These are phyloP conservation scores for Lacanobia wlatinum DNA, from an alignment of 2,888 invertebrate species.

Conservation along the genomic window DNA sequence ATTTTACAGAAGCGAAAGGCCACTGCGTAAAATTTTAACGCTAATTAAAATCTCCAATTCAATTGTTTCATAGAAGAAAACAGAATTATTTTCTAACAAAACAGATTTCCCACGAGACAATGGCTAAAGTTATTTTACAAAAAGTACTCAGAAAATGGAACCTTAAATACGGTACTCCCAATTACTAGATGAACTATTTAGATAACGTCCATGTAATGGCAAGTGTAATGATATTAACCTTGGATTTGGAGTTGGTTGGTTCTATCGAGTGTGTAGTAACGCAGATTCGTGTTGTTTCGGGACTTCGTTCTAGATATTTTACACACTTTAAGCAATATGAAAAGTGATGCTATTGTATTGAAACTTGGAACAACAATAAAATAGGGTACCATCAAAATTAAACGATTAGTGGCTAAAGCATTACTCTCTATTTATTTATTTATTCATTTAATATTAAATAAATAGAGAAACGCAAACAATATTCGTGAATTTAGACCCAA, in stretches of 20 bases:
- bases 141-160: constrained; percentile 33
- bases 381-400: background rate
- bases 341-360: background rate
- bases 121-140: constrained; percentile 37
- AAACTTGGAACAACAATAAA: background rate
- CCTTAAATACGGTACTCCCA: constrained; percentile 38
- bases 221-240: constrained; percentile 33
- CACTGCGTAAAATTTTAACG: constrained; percentile 8
- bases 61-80: constrained; percentile 23
- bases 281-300: constrained; percentile 11
- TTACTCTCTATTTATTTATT: too few relatives aligned
- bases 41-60: constrained; percentile 34
- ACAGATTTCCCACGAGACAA: constrained; percentile 52
- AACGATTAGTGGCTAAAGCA: background rate
- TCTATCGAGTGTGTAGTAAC: constrained; percentile 8
- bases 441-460: too few relatives aligned
- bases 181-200: constrained; percentile 54
- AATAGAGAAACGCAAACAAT: too few relatives aligned
- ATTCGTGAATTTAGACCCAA: too few relatives aligned
- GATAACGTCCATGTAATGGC: constrained; percentile 37
- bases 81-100: constrained; percentile 17
- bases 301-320: constrained; percentile 1
- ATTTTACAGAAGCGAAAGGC: constrained; percentile 8
- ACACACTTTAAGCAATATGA: constrained; percentile 20
- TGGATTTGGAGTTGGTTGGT: constrained; percentile 21